phyloP scores from a whole-genome alignment of 1,140 invertebrate species.

The Scaptomyza pallida region DNA sequence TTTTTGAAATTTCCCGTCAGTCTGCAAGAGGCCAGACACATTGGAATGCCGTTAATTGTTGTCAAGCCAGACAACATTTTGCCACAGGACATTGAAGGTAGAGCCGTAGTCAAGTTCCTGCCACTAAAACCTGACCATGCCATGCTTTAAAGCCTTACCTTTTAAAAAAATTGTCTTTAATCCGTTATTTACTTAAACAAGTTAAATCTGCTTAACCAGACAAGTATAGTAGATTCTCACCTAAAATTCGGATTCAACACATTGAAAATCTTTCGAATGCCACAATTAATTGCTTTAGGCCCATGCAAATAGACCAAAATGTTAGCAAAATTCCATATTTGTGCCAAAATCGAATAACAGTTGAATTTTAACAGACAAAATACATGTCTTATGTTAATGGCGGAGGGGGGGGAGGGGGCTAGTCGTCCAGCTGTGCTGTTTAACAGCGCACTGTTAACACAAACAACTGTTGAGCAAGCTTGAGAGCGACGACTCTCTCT shows the following conservation, averaged over 20 bases:
- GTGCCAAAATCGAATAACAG: conserved; percentile 7
- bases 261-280: not conserved
- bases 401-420: too few species aligned
- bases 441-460: conserved; percentile 43
- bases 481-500: conserved; percentile 38
- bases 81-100: conserved; percentile 5
- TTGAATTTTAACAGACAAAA: conserved; percentile 4
- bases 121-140: conserved; percentile 8
- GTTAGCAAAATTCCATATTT: too few species aligned
- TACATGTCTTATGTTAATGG: conserved; percentile 6
- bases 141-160: too few species aligned
- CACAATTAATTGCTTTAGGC: too few species aligned
- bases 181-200: too few species aligned
- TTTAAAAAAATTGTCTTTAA: too few species aligned
- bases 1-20: conserved; percentile 82
- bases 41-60: conserved; percentile 78
- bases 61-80: conserved; percentile 36
- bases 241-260: not conserved
- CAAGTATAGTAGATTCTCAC: too few species aligned
- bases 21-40: conserved; percentile 65
- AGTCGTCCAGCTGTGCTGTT: conserved; percentile 20
- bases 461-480: conserved; percentile 59
- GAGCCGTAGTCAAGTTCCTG: not conserved
- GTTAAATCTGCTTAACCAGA: too few species aligned
- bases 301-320: not conserved